These are phyloP conservation scores for Cataglyphis livida DNA, from an alignment of 2,888 invertebrate genomes.

Conservation along the genomic window DNA sequence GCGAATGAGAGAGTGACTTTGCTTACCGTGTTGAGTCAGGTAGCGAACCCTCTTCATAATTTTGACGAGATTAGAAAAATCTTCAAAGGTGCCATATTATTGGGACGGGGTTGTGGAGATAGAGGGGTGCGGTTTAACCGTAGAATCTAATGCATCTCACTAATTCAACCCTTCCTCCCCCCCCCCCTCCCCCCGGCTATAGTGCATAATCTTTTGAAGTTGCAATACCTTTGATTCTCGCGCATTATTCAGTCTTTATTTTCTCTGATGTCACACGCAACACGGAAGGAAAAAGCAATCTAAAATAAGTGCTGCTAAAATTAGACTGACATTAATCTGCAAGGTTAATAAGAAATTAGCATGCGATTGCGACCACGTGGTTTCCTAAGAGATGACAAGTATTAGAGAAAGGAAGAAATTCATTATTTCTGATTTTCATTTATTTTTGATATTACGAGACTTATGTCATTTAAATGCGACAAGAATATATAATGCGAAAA, in stretches of 20 bases:
- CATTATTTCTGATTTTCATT: background rate
- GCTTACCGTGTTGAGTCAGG: conserved; percentile 5
- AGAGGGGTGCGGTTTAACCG: background rate
- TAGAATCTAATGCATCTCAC: conserved; percentile 39
- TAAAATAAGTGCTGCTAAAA: background rate
- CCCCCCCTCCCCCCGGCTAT: background rate
- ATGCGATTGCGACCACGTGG: background rate
- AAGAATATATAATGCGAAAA: background rate
- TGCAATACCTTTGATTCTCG: background rate
- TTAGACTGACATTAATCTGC: background rate
- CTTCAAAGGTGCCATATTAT: conserved; percentile 2
- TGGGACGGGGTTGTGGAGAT: background rate
- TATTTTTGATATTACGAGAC: background rate
- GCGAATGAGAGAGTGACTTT: background rate
- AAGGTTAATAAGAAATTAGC: conserved; percentile 1
- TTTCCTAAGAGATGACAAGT: background rate
- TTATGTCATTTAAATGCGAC: background rate
- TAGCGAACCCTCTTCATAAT: conserved; percentile 46
- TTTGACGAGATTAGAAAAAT: conserved; percentile 52
- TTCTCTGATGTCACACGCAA: background rate
- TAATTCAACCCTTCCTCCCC: conserved; percentile 28
- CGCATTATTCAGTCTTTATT: background rate
- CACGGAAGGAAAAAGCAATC: background rate
- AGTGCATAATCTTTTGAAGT: conserved; percentile 13
- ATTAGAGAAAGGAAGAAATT: no score